phyloP scores from a whole-genome alignment of 2,888 invertebrate genomes.

The Andrena dorsata region DNA sequence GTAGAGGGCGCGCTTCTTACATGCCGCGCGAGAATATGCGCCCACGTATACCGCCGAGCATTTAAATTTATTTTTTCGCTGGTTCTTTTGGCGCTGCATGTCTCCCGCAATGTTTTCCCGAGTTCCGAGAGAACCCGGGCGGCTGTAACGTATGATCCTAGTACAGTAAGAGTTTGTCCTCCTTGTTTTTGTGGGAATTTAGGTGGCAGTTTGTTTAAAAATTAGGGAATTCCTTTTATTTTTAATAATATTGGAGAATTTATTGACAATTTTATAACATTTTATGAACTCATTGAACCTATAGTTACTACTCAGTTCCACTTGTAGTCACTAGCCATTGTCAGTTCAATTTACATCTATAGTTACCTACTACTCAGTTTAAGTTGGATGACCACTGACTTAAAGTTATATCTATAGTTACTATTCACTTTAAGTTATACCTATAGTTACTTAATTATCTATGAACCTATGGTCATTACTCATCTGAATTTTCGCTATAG shows the following conservation, averaged over 20 bases:
- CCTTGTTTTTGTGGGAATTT: neutral
- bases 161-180: neutral
- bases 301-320: too few species aligned
- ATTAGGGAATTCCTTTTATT: neutral
- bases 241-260: neutral
- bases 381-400: too few species aligned
- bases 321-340: neutral
- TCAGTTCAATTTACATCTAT: neutral
- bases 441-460: too few species aligned
- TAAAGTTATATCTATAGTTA: too few species aligned
- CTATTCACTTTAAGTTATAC: too few species aligned
- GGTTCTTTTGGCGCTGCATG: slow-evolving; percentile 40
- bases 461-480: too few species aligned
- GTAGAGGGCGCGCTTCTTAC: slow-evolving; percentile 33
- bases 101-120: slow-evolving; percentile 53
- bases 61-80: slow-evolving; percentile 63
- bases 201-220: neutral
- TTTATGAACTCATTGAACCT: too few species aligned
- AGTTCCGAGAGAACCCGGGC: slow-evolving; percentile 8
- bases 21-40: slow-evolving; percentile 21
- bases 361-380: too few species aligned
- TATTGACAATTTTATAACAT: too few species aligned
- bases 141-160: slow-evolving; percentile 9
- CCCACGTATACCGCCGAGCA: slow-evolving; percentile 22
- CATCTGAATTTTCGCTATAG: too few species aligned